A percentile compares a stretch with the other conserved stretches of the same genome.
Evolutionary conservation across 2,888 invertebrate species (phyloP).

Genomic region (Heliconius charithonia): DNA sequence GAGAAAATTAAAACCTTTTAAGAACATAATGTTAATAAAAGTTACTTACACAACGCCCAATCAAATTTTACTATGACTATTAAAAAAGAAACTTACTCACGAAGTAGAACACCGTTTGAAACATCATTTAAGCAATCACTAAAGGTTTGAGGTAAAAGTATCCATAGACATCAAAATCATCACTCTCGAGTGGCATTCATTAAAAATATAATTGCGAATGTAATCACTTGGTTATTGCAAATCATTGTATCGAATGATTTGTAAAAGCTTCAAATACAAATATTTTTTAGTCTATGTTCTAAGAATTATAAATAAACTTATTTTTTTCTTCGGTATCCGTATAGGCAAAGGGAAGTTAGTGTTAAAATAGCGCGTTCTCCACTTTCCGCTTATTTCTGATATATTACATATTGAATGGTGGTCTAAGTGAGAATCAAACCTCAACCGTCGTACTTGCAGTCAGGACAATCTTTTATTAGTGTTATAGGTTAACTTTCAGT

Average conservation of each 20-base stretch:
- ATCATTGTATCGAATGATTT: slow-evolving; percentile 33
- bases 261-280: slow-evolving; percentile 14
- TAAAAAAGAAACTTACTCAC: not conserved
- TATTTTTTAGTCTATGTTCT: not conserved
- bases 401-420: too few species aligned
- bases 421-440: too few species aligned
- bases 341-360: too few species aligned
- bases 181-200: slow-evolving; percentile 38
- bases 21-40: not conserved
- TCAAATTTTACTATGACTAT: not conserved
- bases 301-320: not conserved
- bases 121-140: slow-evolving; percentile 26
- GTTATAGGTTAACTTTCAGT: not conserved
- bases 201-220: slow-evolving; percentile 36
- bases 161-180: slow-evolving; percentile 20
- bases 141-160: slow-evolving; percentile 2
- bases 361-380: too few species aligned
- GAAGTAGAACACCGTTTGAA: slow-evolving; percentile 16
- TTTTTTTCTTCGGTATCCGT: not conserved
- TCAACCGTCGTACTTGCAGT: too few species aligned
- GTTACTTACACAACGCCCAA: not conserved
- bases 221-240: slow-evolving; percentile 33
- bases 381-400: too few species aligned
- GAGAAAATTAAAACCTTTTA: not conserved
- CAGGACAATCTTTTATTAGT: too few species aligned